Evolutionary conservation across 2,113 vertebrate genomes (phyloP).

Genomic region (Numenius arquata): DNA sequence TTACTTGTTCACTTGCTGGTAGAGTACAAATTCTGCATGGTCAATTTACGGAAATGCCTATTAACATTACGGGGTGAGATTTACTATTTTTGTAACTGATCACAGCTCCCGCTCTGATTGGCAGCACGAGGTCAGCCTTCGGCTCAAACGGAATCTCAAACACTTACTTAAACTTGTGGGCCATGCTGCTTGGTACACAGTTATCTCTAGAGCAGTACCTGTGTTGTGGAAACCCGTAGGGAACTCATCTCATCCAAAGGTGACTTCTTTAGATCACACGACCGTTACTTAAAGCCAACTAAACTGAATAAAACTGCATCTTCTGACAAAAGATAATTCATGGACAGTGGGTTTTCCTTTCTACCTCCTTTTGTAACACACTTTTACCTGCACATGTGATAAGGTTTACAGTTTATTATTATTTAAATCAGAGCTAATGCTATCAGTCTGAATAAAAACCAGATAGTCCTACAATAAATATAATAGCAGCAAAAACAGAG

Average conservation of each 20-base stretch:
- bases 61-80: neutral
- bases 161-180: neutral
- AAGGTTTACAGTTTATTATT: neutral
- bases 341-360: neutral
- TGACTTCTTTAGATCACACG: neutral
- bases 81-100: neutral
- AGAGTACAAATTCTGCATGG: neutral
- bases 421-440: neutral
- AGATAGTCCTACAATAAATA: neutral
- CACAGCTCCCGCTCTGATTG: neutral
- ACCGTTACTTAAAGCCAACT: neutral
- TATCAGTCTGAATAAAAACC: neutral
- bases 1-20: neutral
- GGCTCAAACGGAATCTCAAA: neutral
- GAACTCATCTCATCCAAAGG: neutral
- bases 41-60: neutral
- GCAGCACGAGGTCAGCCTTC: neutral
- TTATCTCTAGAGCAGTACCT: neutral
- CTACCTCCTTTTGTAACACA: neutral
- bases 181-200: rapidly evolving
- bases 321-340: neutral
- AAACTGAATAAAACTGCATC: neutral
- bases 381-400: neutral
- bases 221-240: neutral
- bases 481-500: neutral